Percentiles rank a stretch among this genome's conserved stretches.
phyloP scores from a whole-genome alignment of 2,888 invertebrate species.

The Scelioninae gen. 2 region DNA sequence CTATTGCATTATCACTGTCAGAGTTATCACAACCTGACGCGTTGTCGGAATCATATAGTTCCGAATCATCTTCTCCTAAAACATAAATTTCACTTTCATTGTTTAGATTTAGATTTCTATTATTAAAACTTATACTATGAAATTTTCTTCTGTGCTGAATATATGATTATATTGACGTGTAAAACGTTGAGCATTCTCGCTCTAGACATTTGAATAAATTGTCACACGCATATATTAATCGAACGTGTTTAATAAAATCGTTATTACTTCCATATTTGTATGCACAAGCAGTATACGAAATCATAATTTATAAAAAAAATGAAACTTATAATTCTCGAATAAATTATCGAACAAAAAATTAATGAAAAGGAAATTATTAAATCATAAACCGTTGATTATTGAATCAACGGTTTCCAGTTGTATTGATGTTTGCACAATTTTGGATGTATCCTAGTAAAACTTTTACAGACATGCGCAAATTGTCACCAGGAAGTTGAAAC shows the following conservation, averaged over 20 bases:
- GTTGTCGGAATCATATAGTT: neutral
- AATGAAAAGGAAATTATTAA: conserved; percentile 2
- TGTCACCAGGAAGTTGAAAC: conserved; percentile 16
- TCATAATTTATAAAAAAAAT: conserved; percentile 1
- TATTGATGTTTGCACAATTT: no score
- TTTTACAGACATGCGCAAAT: conserved; percentile 10
- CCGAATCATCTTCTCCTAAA: conserved; percentile 5
- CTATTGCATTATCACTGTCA: conserved; percentile 1
- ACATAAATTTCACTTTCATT: conserved; percentile 3
- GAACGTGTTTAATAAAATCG: conserved; percentile 21
- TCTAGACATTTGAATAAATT: conserved; percentile 17
- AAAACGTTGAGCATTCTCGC: conserved; percentile 8
- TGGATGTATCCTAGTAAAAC: conserved; percentile 14
- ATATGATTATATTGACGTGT: conserved; percentile 19
- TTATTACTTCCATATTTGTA: conserved; percentile 19
- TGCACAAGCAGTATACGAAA: conserved; percentile 15
- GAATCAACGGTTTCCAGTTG: no score
- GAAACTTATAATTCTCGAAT: no score
- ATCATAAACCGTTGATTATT: no score
- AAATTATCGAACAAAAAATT: conserved; percentile 10
- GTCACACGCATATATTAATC: conserved; percentile 16
- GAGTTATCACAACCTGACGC: neutral
- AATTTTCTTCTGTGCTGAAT: conserved; percentile 12
- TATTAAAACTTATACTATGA: conserved; percentile 2
- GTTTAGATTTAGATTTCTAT: neutral